Evolutionary conservation across 1,140 invertebrate genomes (phyloP).

Genomic region (Apolygus lucorum): DNA sequence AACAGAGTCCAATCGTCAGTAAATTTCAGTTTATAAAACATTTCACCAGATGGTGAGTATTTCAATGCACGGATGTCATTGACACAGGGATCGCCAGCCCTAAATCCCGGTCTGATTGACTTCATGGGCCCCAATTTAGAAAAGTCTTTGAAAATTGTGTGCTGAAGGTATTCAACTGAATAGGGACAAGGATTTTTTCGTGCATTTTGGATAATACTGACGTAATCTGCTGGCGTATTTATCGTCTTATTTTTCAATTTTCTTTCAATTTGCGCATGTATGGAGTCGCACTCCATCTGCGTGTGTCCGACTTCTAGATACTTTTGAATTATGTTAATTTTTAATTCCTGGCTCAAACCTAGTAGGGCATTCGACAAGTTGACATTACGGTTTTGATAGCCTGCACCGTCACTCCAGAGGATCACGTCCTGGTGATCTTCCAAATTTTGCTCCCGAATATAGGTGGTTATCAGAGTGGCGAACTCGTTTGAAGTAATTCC

Average conservation of each 20-base stretch:
- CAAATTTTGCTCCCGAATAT: slow-evolving; percentile 14
- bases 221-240: slow-evolving; percentile 17
- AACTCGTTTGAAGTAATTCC: slow-evolving; percentile 26
- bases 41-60: neutral
- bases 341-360: slow-evolving; percentile 25
- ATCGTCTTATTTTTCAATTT: slow-evolving; percentile 24
- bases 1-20: neutral
- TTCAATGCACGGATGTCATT: neutral
- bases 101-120: slow-evolving; percentile 26
- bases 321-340: slow-evolving; percentile 35
- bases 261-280: slow-evolving; percentile 30
- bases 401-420: slow-evolving; percentile 32
- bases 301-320: slow-evolving; percentile 37
- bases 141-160: slow-evolving; percentile 13
- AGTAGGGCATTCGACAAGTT: slow-evolving; percentile 34
- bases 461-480: slow-evolving; percentile 21
- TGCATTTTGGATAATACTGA: slow-evolving; percentile 5
- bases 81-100: slow-evolving; percentile 21
- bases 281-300: slow-evolving; percentile 38
- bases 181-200: slow-evolving; percentile 29
- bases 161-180: slow-evolving; percentile 22
- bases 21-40: neutral
- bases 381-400: slow-evolving; percentile 36
- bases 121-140: slow-evolving; percentile 26
- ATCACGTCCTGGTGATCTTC: slow-evolving; percentile 31